Percentiles rank a stretch among this genome's conserved stretches.
Conservation (phyloP, 2,113 vertebrate genomes). For the Petrocephalus zakoni region DNA sequence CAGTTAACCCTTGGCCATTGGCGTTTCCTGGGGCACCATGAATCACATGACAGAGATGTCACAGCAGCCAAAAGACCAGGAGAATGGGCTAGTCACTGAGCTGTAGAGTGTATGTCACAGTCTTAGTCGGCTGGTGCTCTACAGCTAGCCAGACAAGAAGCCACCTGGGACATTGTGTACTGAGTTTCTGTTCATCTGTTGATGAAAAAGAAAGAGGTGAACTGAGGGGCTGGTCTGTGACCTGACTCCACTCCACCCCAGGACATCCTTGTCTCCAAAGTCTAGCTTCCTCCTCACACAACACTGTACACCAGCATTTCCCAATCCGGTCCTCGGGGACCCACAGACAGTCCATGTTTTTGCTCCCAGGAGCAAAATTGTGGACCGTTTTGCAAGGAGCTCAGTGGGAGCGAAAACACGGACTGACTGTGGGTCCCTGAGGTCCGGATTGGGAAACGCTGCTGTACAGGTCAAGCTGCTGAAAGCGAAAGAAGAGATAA, state of each 20-base stretch:
- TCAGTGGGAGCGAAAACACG: not conserved
- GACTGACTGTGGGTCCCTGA: not conserved
- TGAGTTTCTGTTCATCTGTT: not conserved
- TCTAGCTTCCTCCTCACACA: not conserved
- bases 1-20: too few species aligned
- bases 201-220: not conserved
- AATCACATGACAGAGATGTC: not conserved
- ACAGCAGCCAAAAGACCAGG: not conserved
- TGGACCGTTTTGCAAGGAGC: not conserved
- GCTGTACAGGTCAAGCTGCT: not conserved
- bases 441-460: not conserved
- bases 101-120: not conserved
- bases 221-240: not conserved
- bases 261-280: not conserved
- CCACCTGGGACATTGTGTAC: not conserved
- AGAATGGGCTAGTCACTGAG: not conserved
- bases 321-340: not conserved
- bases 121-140: not conserved
- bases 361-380: not conserved
- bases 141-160: too few species aligned
- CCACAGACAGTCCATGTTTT: not conserved
- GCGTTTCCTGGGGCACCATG: too few species aligned
- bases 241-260: not conserved
- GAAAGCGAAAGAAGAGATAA: not conserved
- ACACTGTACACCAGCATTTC: not conserved